A percentile compares a stretch with the other conserved stretches of the same genome.
Evolutionary conservation across 2,113 vertebrate genomes (phyloP).

Genomic region (Pollachius pollachius): DNA sequence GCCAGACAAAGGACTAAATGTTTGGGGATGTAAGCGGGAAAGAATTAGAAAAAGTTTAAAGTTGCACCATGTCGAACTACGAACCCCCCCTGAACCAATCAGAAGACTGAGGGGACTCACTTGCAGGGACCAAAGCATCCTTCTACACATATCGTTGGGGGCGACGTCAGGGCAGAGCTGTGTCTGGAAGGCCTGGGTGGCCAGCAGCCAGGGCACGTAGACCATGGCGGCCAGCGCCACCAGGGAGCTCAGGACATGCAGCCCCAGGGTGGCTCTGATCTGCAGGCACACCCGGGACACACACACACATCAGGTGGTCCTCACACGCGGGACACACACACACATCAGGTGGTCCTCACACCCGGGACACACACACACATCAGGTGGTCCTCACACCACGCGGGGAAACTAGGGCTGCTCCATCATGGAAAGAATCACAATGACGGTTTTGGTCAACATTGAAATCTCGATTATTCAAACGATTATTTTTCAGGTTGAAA

Average conservation of each 20-base stretch:
- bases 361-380: background rate
- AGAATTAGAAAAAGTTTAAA: too few species aligned
- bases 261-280: background rate
- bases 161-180: background rate
- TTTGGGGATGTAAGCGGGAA: too few species aligned
- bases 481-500: too few species aligned
- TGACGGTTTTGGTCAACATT: too few species aligned
- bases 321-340: background rate
- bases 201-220: background rate
- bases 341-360: background rate
- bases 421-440: too few species aligned
- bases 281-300: background rate
- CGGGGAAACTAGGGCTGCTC: background rate
- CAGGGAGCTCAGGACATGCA: background rate
- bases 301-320: background rate
- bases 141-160: background rate
- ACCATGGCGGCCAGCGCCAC: background rate
- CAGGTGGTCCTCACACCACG: background rate
- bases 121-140: too few species aligned
- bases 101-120: too few species aligned
- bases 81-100: too few species aligned
- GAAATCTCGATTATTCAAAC: too few species aligned
- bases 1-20: too few species aligned
- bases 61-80: too few species aligned
- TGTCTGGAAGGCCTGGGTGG: background rate